Evolutionary conservation across 2,888 invertebrate species (phyloP).

Genomic region (Tiliacea citrago): DNA sequence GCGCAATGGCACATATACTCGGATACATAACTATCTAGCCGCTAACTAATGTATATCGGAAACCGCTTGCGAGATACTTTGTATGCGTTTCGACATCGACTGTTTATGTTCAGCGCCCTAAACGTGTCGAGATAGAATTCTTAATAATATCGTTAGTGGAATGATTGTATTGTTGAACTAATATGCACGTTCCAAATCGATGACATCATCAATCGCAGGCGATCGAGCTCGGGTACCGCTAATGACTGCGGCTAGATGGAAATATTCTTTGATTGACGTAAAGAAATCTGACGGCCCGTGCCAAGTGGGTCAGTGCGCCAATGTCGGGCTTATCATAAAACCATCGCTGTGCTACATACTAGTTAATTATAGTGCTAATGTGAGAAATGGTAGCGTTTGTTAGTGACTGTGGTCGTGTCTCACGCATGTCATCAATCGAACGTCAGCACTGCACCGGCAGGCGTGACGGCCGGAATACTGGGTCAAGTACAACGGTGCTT

Average conservation of each 20-base stretch:
- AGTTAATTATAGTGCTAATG: constrained; percentile 77
- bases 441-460: constrained; percentile 77
- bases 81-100: constrained; percentile 81
- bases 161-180: constrained; percentile 71
- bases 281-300: constrained; percentile 77
- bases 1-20: constrained; percentile 85
- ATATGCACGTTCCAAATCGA: constrained; percentile 72
- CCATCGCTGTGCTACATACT: constrained; percentile 68
- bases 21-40: constrained; percentile 76
- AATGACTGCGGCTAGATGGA: constrained; percentile 74
- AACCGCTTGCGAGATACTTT: constrained; percentile 85
- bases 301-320: constrained; percentile 88
- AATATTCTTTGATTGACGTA: constrained; percentile 84
- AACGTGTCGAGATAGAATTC: constrained; percentile 76
- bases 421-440: constrained; percentile 82
- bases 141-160: constrained; percentile 61
- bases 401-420: constrained; percentile 69
- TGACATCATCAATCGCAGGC: constrained; percentile 81
- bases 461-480: constrained; percentile 84
- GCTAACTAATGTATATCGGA: constrained; percentile 84
- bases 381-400: constrained; percentile 70
- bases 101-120: constrained; percentile 72
- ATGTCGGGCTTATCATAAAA: constrained; percentile 86
- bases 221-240: constrained; percentile 52
- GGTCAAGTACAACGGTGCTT: constrained; percentile 90